These are phyloP conservation scores for Megaptera novaeangliae DNA, from an alignment of 2,113 vertebrate genomes.

Conservation along the genomic window DNA sequence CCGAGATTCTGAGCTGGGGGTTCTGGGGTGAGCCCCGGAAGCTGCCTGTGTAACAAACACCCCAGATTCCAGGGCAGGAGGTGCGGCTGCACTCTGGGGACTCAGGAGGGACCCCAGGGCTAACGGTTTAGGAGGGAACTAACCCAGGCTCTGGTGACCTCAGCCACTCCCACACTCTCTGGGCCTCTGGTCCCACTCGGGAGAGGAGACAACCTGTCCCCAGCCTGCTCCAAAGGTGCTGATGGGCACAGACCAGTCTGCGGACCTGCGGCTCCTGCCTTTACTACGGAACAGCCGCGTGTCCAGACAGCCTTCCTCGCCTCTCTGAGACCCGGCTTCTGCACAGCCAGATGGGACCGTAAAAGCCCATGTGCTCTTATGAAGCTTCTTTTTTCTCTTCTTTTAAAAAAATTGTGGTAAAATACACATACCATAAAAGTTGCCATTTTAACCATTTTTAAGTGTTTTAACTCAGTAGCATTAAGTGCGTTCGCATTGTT, in stretches of 20 bases:
- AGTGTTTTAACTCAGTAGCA: not conserved
- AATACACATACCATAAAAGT: not conserved
- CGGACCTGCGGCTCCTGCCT: too few species aligned
- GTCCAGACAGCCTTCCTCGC: rapidly evolving
- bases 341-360: rapidly evolving
- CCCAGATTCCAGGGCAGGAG: not conserved
- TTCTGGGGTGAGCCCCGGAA: not conserved
- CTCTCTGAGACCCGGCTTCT: not conserved
- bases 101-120: not conserved
- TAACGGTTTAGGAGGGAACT: not conserved
- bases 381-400: too few species aligned
- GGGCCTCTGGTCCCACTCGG: not conserved
- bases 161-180: rapidly evolving
- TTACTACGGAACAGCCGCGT: rapidly evolving
- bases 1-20: not conserved
- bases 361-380: too few species aligned
- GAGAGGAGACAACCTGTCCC: not conserved
- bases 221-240: too few species aligned
- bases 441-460: not conserved
- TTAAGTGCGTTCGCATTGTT: rapidly evolving
- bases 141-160: not conserved
- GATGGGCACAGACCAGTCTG: not conserved
- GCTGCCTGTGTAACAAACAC: not conserved
- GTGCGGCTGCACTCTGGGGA: rapidly evolving
- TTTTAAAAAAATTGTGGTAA: not conserved